Evolutionary conservation across 2,797 vertebrate genomes (phyloP).

Genomic region (Varecia variegata): DNA sequence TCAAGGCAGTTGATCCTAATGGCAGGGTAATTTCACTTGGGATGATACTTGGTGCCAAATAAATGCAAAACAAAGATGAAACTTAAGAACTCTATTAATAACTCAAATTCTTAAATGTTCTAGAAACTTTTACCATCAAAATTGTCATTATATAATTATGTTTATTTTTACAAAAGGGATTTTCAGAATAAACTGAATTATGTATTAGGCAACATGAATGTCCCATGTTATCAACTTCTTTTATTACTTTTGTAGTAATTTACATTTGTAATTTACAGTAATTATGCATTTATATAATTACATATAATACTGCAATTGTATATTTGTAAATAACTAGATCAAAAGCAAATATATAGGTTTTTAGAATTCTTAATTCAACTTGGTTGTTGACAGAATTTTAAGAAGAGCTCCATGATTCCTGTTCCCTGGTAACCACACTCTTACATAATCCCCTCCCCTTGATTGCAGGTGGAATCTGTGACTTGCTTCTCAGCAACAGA

Average conservation of each 20-base stretch:
- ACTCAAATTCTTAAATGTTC: slow-evolving; percentile 2
- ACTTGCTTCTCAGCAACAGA: slow-evolving; percentile 8
- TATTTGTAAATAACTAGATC: not conserved
- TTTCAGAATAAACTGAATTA: slow-evolving; percentile 49
- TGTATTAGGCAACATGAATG: not conserved
- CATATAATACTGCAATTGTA: not conserved
- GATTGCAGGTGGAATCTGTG: not conserved
- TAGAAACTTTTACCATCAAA: not conserved
- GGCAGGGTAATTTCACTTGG: not conserved
- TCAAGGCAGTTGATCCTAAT: not conserved
- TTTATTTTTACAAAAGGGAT: not conserved
- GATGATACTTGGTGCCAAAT: not conserved
- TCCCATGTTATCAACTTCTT: not conserved
- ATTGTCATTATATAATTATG: not conserved
- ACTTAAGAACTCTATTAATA: not conserved
- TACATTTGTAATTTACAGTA: not conserved
- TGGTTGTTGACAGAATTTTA: not conserved
- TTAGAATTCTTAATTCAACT: slow-evolving; percentile 12
- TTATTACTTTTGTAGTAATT: not conserved
- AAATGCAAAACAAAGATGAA: slow-evolving; percentile 3
- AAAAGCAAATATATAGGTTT: not conserved
- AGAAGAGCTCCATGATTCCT: not conserved
- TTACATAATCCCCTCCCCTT: not conserved
- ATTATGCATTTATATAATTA: not conserved
- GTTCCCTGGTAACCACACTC: not conserved